A percentile compares a stretch with the other conserved stretches of the same genome.
Evolutionary conservation across 1,140 invertebrate genomes (phyloP).

Genomic region (Achroia grisella): DNA sequence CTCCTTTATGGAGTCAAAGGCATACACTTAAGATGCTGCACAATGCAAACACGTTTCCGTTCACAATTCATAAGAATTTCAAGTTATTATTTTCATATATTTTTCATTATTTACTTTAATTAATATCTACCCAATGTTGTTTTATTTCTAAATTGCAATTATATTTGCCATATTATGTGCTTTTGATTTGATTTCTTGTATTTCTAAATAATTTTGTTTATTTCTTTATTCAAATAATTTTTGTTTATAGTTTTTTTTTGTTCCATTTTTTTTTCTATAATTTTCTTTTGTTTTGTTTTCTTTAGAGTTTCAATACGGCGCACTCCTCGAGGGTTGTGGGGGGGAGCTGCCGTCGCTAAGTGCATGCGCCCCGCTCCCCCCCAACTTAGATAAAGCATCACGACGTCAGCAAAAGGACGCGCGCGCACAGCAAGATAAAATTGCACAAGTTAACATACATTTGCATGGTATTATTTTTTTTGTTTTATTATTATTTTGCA

Average conservation of each 20-base stretch:
- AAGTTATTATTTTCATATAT: too few relatives aligned
- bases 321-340: slow-evolving; percentile 61
- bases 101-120: too few relatives aligned
- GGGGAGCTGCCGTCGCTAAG: slow-evolving; percentile 63
- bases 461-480: slow-evolving; percentile 82
- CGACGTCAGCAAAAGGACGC: slow-evolving; percentile 76
- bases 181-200: too few relatives aligned
- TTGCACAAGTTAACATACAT: slow-evolving; percentile 89
- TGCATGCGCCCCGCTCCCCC: slow-evolving; percentile 64
- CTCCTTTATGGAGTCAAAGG: too few relatives aligned
- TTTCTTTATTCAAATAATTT: slow-evolving; percentile 13
- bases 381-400: slow-evolving; percentile 61
- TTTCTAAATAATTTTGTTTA: too few relatives aligned
- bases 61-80: too few relatives aligned
- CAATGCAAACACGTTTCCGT: too few relatives aligned
- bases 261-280: slow-evolving; percentile 41
- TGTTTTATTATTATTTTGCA: slow-evolving; percentile 32
- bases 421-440: slow-evolving; percentile 81
- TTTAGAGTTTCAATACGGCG: slow-evolving; percentile 64
- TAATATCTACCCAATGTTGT: too few relatives aligned
- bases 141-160: too few relatives aligned
- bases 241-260: slow-evolving; percentile 22
- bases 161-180: too few relatives aligned
- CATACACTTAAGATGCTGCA: too few relatives aligned
- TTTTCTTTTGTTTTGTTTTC: slow-evolving; percentile 19